These are phyloP conservation scores for Lepidurus packardi DNA, from an alignment of 1,140 invertebrate species.

Conservation along the genomic window DNA sequence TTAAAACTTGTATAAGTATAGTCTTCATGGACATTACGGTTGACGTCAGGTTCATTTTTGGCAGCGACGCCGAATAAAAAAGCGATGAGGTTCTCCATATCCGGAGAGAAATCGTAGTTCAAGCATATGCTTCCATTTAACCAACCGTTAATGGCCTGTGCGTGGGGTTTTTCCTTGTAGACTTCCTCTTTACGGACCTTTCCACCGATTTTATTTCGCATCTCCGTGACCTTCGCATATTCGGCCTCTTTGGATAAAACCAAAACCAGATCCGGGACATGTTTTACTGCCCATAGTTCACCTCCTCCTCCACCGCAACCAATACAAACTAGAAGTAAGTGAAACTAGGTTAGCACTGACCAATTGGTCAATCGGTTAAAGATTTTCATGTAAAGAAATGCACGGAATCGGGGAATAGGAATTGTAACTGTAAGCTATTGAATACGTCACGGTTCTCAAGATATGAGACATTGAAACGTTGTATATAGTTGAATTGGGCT, in stretches of 20 bases:
- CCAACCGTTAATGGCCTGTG: not conserved
- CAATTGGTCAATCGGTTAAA: too few species aligned
- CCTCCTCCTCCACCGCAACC: too few species aligned
- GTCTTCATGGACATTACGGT: not conserved
- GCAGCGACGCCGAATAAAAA: not conserved
- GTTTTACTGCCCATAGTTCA: not conserved
- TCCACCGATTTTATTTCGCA: not conserved
- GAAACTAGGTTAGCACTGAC: too few species aligned
- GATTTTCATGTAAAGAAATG: too few species aligned
- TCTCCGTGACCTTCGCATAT: conserved; percentile 19
- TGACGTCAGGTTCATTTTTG: not conserved
- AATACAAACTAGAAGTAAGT: too few species aligned
- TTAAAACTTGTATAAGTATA: not conserved
- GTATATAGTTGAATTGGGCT: not conserved
- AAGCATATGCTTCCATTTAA: not conserved
- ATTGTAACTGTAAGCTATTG: too few species aligned
- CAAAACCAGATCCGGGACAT: not conserved
- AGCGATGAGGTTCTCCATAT: not conserved
- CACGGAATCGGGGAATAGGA: too few species aligned
- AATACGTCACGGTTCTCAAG: too few species aligned
- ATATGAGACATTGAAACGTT: too few species aligned
- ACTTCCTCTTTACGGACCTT: not conserved
- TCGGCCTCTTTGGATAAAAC: not conserved
- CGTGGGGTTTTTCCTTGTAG: not conserved
- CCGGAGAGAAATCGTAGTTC: not conserved